Conservation (phyloP, 2,888 invertebrate genomes). For the Achlya flavicornis region DNA sequence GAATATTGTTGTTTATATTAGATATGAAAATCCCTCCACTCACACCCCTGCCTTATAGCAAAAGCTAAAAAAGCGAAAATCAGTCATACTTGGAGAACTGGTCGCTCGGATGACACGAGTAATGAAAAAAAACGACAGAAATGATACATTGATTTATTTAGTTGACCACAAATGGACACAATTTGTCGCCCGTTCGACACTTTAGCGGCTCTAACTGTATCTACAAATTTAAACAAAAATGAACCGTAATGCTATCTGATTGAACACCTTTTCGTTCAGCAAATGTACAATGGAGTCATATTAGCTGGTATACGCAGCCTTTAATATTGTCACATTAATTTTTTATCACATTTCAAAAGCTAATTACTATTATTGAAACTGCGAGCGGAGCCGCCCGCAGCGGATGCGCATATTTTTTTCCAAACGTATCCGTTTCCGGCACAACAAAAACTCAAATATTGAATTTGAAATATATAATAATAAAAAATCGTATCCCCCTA, state of each 20-base stretch:
- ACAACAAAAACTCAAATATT: constrained; percentile 62
- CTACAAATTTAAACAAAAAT: constrained; percentile 10
- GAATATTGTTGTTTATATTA: neutral
- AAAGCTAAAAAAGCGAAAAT: constrained; percentile 47
- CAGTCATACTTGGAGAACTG: constrained; percentile 65
- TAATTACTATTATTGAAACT: constrained; percentile 74
- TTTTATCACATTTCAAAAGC: constrained; percentile 49
- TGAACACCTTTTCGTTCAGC: neutral
- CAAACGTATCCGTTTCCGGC: constrained; percentile 78
- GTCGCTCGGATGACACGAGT: constrained; percentile 32
- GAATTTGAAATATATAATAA: constrained; percentile 56
- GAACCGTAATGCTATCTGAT: neutral
- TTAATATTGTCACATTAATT: constrained; percentile 56
- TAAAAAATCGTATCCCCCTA: constrained; percentile 71
- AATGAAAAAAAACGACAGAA: constrained; percentile 28
- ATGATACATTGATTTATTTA: constrained; percentile 57
- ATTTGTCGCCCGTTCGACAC: constrained; percentile 49
- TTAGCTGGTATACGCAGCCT: constrained; percentile 43
- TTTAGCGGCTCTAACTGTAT: constrained; percentile 17
- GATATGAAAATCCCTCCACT: neutral
- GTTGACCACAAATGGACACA: constrained; percentile 58
- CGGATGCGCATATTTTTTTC: constrained; percentile 77
- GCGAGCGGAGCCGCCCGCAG: constrained; percentile 67
- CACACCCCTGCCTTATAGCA: constrained; percentile 28
- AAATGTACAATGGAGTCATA: constrained; percentile 17